Base-by-base conservation (phyloP, 2,888 invertebrate genomes). In the Epirrita christyi region DNA sequence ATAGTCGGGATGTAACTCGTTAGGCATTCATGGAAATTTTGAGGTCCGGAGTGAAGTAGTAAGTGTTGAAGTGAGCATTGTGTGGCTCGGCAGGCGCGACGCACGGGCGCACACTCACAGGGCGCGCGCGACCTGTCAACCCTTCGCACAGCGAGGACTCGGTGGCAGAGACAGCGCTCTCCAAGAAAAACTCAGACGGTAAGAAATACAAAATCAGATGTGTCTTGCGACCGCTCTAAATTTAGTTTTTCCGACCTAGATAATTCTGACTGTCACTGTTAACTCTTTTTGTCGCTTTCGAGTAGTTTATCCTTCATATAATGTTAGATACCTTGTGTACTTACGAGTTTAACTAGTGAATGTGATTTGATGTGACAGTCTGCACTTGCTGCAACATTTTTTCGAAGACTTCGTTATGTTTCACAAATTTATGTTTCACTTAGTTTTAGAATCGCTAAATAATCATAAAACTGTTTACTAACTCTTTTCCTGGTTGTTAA, bases 131-230 rank as follows among this genome's bases (percentile, higher is more conserved):
- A 64, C 81, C 85, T 76, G 77, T 78, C 81, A 94, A 95, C 92
- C 94, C 95, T 70, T 95, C 95, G 86, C 94, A 95, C 91, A 96
- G 95, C 91, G 96, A 96, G 92, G 96, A 96, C 92, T 96, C 96
- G 71, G 95, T 96, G 80, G 94, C 95, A 72, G 96, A 96, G 87
- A 95, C 95, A 77, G 94, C 95, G 80, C 93, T 95, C 87, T 94
- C 95, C 86, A 96, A 96, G 93, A 95, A 94, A 93, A 96, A 95
- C 93, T 96, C 96, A 75, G 96, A 96, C 91, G 96, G 96, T 96
- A 94, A 95, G 95, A 93, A 75, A 77, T 73, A 68, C 63, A 52
- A 67, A 64, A 67, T 57, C 64, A 59, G 60, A 55, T 63, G 71
- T 68, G 60, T 61, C 66, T 64, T 66, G 53, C 64, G 72, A 70